Evolutionary conservation across 2,797 vertebrate species (phyloP).

Genomic region (Microchirus variegatus): DNA sequence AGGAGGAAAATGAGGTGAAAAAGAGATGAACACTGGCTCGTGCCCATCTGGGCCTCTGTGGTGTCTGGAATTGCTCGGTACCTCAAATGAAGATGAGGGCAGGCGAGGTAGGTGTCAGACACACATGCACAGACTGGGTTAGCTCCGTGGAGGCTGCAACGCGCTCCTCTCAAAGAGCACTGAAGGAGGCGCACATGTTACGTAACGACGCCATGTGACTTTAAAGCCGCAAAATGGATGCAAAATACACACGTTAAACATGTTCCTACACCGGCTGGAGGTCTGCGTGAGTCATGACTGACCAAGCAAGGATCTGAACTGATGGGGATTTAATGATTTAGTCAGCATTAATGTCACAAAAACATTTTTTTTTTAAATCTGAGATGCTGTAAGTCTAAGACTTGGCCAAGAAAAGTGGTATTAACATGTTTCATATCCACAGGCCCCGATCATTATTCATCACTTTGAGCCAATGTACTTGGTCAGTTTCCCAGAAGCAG

Average conservation of each 20-base stretch:
- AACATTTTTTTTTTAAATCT: not conserved
- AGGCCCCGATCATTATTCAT: constrained; percentile 42
- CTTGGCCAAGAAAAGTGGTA: not conserved
- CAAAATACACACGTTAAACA: constrained; percentile 44
- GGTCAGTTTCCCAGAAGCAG: constrained; percentile 52
- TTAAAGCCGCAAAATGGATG: constrained; percentile 38
- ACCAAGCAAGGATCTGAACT: not conserved
- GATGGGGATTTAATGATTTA: constrained; percentile 7
- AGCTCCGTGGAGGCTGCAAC: constrained; percentile 37
- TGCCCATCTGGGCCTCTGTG: constrained; percentile 47
- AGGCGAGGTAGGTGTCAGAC: constrained; percentile 35
- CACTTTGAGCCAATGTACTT: constrained; percentile 32
- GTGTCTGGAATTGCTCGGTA: constrained; percentile 30
- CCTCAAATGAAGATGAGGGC: constrained; percentile 42
- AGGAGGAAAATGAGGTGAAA: constrained; percentile 37
- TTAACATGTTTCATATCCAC: constrained; percentile 24
- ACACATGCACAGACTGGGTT: constrained; percentile 43
- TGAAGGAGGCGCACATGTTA: constrained; percentile 30
- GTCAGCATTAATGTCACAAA: constrained; percentile 10
- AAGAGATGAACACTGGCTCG: constrained; percentile 27
- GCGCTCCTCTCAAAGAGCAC: constrained; percentile 29
- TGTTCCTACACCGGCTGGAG: not conserved
- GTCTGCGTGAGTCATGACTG: constrained; percentile 1
- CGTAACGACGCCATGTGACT: constrained; percentile 38
- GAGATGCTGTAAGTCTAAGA: too few species aligned